Conservation (phyloP, 2,888 invertebrate genomes). For the Andrena haemorrhoa region DNA sequence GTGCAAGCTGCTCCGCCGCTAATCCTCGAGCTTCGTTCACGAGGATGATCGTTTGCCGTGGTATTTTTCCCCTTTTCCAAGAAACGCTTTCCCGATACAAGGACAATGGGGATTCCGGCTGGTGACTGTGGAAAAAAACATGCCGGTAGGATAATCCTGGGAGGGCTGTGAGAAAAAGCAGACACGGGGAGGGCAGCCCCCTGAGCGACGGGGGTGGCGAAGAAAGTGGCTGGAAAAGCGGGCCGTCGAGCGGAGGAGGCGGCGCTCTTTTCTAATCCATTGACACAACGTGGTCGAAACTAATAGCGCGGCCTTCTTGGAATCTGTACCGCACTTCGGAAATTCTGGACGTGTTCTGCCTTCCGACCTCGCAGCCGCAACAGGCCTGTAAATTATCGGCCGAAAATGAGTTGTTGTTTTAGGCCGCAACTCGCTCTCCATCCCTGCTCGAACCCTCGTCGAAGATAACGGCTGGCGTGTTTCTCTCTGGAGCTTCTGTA, state of each 20-base stretch:
- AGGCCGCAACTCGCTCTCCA: constrained; percentile 25
- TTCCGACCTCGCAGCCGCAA: constrained; percentile 11
- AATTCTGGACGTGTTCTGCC: constrained; percentile 39
- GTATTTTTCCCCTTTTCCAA: constrained; percentile 30
- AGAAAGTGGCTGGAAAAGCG: constrained; percentile 8
- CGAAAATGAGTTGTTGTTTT: constrained; percentile 65
- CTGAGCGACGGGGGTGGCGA: neutral
- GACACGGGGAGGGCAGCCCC: neutral
- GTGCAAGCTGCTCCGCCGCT: constrained; percentile 11
- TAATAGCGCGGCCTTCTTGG: constrained; percentile 57
- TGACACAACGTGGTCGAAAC: constrained; percentile 61
- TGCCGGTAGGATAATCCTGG: constrained; percentile 44
- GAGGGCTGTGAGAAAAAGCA: constrained; percentile 17
- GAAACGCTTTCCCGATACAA: constrained; percentile 24
- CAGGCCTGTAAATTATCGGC: constrained; percentile 60
- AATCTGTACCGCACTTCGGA: constrained; percentile 48
- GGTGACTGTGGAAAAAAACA: constrained; percentile 24
- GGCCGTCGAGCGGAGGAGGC: constrained; percentile 28
- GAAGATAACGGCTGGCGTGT: constrained; percentile 21
- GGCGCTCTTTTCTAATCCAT: constrained; percentile 64
- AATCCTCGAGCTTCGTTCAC: constrained; percentile 49
- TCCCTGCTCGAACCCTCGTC: neutral
- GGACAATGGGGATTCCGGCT: constrained; percentile 29
- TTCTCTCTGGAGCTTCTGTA: neutral
- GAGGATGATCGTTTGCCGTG: constrained; percentile 47